Evolutionary conservation across 1,140 invertebrate species (phyloP), one percentile per base, ranked within the genome.

Genomic region (Plectus sambesii): DNA sequence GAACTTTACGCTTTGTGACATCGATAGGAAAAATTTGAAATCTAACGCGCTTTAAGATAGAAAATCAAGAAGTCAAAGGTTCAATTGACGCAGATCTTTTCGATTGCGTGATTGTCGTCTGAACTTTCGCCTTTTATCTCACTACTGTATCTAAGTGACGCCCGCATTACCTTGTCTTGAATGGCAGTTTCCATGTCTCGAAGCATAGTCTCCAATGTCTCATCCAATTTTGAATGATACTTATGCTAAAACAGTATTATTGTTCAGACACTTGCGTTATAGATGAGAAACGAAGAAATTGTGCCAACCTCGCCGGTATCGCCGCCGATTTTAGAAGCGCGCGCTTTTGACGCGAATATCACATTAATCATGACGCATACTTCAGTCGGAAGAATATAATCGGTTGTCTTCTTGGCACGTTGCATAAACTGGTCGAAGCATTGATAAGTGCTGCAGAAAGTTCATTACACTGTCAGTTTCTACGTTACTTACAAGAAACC

Each of bases 281-380:
- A 50, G 35, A 55, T 48, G 23, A 4, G 12, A 33, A n/a, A n/a
- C n/a, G n/a, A n/a, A n/a, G n/a, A 1, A 36, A 41, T 15, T 6
- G 48, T 20, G 20, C 45, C 17, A 27, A 63, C 63, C 20, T 67
- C 63, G 44, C 61, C 59, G 33, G 53, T 30, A 22, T 68, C 62
- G 20, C 43, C 49, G 15, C 49, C 56, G 8, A 68, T 33, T 46
- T 62, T 60, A 17, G 47, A 45, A 12, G 63, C 64, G 63, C 75
- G 73, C 55, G 70, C 72, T 66, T 78, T 78, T 43, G 75, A 74
- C 59, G 77, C 76, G 50, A 77, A 78, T 54, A 97, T 87, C 51
- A 97, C 90, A 75, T 99, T 98, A 60, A 97, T 87, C 93, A 98
- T 98, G 6, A 90, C 87, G 74, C 92, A 97, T 72, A 96, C 88